These are phyloP conservation scores for Sphaeridia pumilis DNA, from an alignment of 2,888 invertebrate species.

Conservation along the genomic window DNA sequence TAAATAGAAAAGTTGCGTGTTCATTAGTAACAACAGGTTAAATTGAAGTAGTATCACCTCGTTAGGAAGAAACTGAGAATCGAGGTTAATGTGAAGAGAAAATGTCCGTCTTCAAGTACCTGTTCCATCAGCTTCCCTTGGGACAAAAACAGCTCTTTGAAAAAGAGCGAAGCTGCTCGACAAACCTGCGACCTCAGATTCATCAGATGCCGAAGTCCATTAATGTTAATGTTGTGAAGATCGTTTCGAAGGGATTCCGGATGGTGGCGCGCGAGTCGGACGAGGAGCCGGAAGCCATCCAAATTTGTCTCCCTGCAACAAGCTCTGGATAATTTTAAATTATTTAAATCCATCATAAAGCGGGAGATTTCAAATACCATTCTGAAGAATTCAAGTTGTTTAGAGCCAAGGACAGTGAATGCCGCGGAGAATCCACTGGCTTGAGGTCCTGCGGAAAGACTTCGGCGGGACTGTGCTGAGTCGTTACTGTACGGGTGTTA, in stretches of 20 bases:
- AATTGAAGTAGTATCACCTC: too few relatives aligned
- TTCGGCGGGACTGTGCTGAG: background rate
- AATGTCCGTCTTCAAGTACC: too few relatives aligned
- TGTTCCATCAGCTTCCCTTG: constrained; percentile 47
- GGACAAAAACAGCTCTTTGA: constrained; percentile 62
- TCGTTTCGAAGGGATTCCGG: constrained; percentile 52
- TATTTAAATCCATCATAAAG: too few relatives aligned
- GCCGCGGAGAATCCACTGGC: constrained; percentile 53
- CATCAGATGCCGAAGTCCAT: constrained; percentile 63
- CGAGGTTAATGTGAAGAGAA: too few relatives aligned
- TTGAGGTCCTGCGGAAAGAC: constrained; percentile 39
- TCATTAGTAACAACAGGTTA: too few relatives aligned
- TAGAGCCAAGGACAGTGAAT: constrained; percentile 51
- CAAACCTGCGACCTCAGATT: constrained; percentile 89
- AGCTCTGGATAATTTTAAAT: too few relatives aligned
- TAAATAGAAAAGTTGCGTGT: too few relatives aligned
- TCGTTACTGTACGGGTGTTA: constrained; percentile 17
- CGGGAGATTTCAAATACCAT: constrained; percentile 48
- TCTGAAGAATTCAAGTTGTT: constrained; percentile 57
- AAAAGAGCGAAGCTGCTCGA: constrained; percentile 68
- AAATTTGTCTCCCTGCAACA: constrained; percentile 57
- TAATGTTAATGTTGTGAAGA: constrained; percentile 54
- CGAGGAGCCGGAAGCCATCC: constrained; percentile 56
- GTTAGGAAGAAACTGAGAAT: too few relatives aligned
- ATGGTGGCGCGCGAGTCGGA: constrained; percentile 56